phyloP scores from a whole-genome alignment of 1,140 invertebrate genomes.

The Babylonia areolata region DNA sequence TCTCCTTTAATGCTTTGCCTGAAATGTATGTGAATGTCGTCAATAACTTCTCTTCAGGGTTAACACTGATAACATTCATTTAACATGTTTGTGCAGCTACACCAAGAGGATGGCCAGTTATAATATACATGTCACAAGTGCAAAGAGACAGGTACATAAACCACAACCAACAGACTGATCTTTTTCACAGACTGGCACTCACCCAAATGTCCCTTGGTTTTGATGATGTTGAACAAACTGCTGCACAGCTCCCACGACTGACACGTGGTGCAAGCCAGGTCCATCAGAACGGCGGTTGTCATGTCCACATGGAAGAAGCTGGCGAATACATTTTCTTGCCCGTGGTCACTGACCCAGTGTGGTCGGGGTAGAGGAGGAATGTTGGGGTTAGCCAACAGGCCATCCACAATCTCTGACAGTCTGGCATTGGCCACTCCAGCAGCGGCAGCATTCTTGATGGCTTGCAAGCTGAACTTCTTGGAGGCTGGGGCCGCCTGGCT shows the following conservation, averaged over 20 bases:
- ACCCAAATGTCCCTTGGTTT: constrained; percentile 45
- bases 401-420: constrained; percentile 64
- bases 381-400: constrained; percentile 61
- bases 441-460: constrained; percentile 55
- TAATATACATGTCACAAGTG: neutral
- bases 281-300: constrained; percentile 63
- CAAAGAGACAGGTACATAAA: neutral
- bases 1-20: constrained; percentile 1
- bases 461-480: constrained; percentile 46
- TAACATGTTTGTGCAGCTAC: too few species aligned
- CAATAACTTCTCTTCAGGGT: too few species aligned
- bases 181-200: neutral
- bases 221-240: constrained; percentile 64
- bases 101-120: too few species aligned
- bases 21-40: neutral
- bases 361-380: constrained; percentile 56
- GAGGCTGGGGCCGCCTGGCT: neutral
- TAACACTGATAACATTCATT: too few species aligned
- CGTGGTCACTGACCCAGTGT: constrained; percentile 1
- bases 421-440: constrained; percentile 68
- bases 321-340: neutral
- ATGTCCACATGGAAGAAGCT: constrained; percentile 57
- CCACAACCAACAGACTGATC: too few species aligned
- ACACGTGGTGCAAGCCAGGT: constrained; percentile 65
- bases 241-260: constrained; percentile 65